These are phyloP conservation scores for Micromussa lordhowensis DNA, from an alignment of 92 coral and sea anemone genomes.

Conservation along the genomic window DNA sequence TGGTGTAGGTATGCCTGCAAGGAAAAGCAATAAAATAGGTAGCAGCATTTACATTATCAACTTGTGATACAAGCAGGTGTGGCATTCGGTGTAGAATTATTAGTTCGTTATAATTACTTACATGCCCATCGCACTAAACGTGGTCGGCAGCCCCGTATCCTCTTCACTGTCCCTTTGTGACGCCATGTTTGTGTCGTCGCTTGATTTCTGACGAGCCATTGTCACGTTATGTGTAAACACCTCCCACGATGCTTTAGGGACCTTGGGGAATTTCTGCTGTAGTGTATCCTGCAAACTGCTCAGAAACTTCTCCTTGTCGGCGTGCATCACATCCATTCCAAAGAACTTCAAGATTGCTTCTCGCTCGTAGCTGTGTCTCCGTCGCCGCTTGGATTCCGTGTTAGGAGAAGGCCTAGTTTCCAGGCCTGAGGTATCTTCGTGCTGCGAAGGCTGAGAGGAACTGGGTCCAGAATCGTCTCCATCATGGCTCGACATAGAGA, in stretches of 20 bases:
- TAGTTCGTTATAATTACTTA: not conserved
- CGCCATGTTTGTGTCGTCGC: slow-evolving; percentile 54
- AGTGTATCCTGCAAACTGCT: slow-evolving; percentile 76
- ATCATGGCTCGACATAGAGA: slow-evolving; percentile 65
- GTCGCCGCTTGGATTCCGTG: slow-evolving; percentile 56
- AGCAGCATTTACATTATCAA: not conserved
- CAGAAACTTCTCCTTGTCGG: slow-evolving; percentile 78
- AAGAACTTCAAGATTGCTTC: slow-evolving; percentile 72
- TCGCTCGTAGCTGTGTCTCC: slow-evolving; percentile 62
- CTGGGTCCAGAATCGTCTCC: slow-evolving; percentile 62
- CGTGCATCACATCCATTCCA: slow-evolving; percentile 81
- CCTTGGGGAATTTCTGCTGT: slow-evolving; percentile 82
- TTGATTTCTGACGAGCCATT: slow-evolving; percentile 70
- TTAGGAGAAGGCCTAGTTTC: slow-evolving; percentile 41
- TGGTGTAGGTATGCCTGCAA: slow-evolving; percentile 60
- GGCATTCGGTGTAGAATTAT: not conserved
- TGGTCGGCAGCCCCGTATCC: slow-evolving; percentile 75
- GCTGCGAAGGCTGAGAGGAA: slow-evolving; percentile 47
- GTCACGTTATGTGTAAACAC: slow-evolving; percentile 83
- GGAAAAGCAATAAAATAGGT: not conserved
- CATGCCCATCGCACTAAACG: slow-evolving; percentile 45
- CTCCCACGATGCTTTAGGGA: slow-evolving; percentile 93
- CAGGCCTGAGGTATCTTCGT: slow-evolving; percentile 43
- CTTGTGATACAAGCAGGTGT: not conserved
- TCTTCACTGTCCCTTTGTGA: slow-evolving; percentile 60